Conservation (phyloP, 1,140 invertebrate genomes). For the Drosophila bipectinata region DNA sequence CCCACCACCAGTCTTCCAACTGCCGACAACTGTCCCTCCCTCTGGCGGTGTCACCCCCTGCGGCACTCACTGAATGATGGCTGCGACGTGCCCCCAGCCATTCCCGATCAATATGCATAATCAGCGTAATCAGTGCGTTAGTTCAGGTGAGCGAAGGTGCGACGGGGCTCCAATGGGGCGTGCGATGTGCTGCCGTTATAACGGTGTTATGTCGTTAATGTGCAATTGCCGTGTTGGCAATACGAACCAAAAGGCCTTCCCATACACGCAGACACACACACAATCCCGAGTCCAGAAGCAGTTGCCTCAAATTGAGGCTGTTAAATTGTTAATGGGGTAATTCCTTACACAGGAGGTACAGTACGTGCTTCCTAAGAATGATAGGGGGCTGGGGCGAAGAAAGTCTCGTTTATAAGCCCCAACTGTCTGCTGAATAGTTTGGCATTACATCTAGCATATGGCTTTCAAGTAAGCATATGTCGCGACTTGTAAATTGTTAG, state of each 20-base stretch:
- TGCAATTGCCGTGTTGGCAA: slow-evolving; percentile 82
- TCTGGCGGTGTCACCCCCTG: neutral
- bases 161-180: neutral
- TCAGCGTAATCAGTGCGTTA: slow-evolving; percentile 66
- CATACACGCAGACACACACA: slow-evolving; percentile 24
- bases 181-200: slow-evolving; percentile 60
- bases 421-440: slow-evolving; percentile 18
- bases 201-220: slow-evolving; percentile 82
- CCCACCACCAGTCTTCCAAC: slow-evolving; percentile 13
- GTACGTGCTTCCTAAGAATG: slow-evolving; percentile 27
- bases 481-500: neutral
- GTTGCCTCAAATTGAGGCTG: slow-evolving; percentile 63
- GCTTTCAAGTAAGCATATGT: slow-evolving; percentile 12
- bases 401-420: neutral
- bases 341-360: slow-evolving; percentile 61
- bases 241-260: slow-evolving; percentile 43
- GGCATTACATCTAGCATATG: slow-evolving; percentile 16
- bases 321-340: slow-evolving; percentile 79
- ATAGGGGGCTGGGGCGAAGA: neutral
- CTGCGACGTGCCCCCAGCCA: slow-evolving; percentile 57
- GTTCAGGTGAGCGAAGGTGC: slow-evolving; percentile 12
- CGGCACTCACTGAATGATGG: slow-evolving; percentile 54
- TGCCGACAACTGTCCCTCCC: neutral
- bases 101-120: slow-evolving; percentile 76
- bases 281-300: slow-evolving; percentile 35